Conservation (phyloP, 2,797 vertebrate species). For the Hipposideros larvatus region DNA sequence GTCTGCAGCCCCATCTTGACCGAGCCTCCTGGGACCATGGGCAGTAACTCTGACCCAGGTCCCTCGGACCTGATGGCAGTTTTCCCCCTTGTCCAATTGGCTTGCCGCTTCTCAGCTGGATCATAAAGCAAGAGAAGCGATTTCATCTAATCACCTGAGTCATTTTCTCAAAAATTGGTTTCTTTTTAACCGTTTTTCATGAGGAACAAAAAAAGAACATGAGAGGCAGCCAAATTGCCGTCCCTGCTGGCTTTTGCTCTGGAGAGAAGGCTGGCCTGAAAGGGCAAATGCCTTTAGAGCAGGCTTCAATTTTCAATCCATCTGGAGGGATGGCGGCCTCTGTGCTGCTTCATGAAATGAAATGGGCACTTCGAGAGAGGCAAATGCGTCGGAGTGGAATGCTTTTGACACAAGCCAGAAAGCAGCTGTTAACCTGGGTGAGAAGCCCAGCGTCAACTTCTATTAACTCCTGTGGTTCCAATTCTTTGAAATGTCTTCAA, state of each 20-base stretch:
- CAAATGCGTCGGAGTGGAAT: not conserved
- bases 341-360: not conserved
- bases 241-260: not conserved
- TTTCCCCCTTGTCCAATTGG: not conserved
- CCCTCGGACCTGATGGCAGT: too few relatives aligned
- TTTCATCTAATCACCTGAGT: conserved; percentile 67
- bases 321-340: not conserved
- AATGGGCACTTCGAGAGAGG: not conserved
- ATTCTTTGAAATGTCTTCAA: not conserved
- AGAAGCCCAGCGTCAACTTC: not conserved
- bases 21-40: not conserved
- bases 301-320: conserved; percentile 44
- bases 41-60: not conserved
- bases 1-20: not conserved
- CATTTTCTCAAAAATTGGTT: conserved; percentile 76
- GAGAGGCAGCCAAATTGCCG: conserved; percentile 20
- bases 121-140: conserved; percentile 29
- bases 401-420: not conserved
- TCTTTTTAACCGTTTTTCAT: conserved; percentile 65
- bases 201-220: conserved; percentile 41
- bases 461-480: not conserved
- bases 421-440: not conserved
- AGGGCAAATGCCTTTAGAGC: conserved; percentile 31
- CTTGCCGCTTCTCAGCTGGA: conserved; percentile 3
- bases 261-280: not conserved